A percentile compares a stretch with the other conserved stretches of the same genome.
Evolutionary conservation across 2,797 vertebrate species (phyloP).

Genomic region (Hypotaenidia okinawae): DNA sequence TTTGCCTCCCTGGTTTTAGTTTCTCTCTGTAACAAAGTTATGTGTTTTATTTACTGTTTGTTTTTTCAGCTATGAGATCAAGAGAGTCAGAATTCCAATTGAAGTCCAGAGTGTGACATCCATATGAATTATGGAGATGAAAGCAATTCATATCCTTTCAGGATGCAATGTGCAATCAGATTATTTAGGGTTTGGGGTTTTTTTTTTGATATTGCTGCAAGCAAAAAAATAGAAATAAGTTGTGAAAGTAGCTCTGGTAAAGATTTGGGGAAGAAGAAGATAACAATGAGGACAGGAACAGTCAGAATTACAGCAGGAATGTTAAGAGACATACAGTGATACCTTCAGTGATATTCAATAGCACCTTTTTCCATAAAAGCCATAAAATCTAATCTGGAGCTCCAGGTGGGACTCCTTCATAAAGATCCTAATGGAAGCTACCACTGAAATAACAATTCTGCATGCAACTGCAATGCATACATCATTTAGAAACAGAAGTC

Average conservation of each 20-base stretch:
- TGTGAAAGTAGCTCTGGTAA: background rate
- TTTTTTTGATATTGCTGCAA: background rate
- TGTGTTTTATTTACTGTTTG: background rate
- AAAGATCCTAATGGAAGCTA: background rate
- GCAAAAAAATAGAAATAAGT: background rate
- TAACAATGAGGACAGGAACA: background rate
- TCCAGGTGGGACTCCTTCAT: background rate
- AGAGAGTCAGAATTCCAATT: slow-evolving; percentile 21
- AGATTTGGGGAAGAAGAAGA: background rate
- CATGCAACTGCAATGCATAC: background rate
- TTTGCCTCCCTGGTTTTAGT: background rate
- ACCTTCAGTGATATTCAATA: background rate
- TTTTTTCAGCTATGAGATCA: background rate
- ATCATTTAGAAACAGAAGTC: background rate
- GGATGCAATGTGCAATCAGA: background rate
- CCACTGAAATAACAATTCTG: background rate
- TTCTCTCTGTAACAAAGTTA: slow-evolving; percentile 11
- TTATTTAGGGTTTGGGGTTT: background rate
- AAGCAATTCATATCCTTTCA: background rate
- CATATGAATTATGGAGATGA: background rate
- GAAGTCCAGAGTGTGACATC: background rate
- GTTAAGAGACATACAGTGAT: background rate
- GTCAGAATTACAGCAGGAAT: background rate
- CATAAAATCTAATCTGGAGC: background rate
- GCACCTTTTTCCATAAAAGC: background rate